Base-by-base conservation (phyloP, 2,888 invertebrate genomes). In the Papilio gigon region DNA sequence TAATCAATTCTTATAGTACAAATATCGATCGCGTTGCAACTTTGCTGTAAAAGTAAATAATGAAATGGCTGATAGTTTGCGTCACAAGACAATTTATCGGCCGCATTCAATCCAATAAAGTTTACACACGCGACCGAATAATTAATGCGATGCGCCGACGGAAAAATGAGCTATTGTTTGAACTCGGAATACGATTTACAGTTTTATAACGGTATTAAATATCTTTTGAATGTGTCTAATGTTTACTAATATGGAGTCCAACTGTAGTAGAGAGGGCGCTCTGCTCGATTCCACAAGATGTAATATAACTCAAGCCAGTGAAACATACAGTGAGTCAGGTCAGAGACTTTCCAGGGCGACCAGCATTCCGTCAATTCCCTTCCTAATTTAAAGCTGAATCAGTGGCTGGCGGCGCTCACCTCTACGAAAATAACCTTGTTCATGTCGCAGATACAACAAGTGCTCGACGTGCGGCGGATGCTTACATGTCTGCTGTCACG, bases 401-500 rank as follows among this genome's bases (percentile, higher is more conserved):
- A 35, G 35, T 40, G 44, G 9, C 14, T 30, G 33, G 33, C 6
- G 44, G 33, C 65, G 53, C 58, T 25, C 37, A 40, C 40, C 27
- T 37, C 5, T 20, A 59, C 65, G 11, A 17, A 87, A 86, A 87
- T 87, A 88, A 80, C 78, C 76, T 73, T 65, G 65, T 75, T 77
- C 74, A 77, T 72, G 70, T n/a, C 64, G 68, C 70, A 40, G 72
- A 69, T 14, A 79, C 79, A 78, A 79, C 76, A 78, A 76, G 68
- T 33, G 37, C 42, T 12, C 44, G 27, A 56, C 88, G 88, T 89
- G 17, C 44, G 27, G 62, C 88, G 88, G 89, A 89, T 86, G 86
- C 85, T 80, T 64, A 72, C 85, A 68, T 88, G 89, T 89, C 90
- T 81, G 74, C 75, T 79, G 89, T 87, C 89, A 82, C 78, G 87